Evolutionary conservation across 2,797 vertebrate species (phyloP), one percentile per base, ranked within the genome.

Genomic region (Sparus aurata): DNA sequence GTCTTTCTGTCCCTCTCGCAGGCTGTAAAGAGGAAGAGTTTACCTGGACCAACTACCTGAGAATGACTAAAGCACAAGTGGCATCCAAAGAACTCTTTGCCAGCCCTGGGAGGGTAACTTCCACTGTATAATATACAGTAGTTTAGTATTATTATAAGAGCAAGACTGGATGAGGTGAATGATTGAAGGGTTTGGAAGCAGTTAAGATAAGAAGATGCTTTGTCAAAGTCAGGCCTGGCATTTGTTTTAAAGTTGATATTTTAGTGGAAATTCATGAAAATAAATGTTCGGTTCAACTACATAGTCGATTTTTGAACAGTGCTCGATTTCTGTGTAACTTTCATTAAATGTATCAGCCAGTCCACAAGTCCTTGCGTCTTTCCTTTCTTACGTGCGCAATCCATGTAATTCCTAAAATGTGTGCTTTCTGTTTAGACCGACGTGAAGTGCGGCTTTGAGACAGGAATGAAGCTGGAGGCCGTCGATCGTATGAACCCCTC

Each of bases 401-500:
- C 41, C 2, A 2, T 25, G 12, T 64, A 2, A n/a, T 45, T 12
- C 53, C 15, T 76, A 38, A 75, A 50, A 22, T 61, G 22, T n/a
- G 25, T 23, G 17, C 47, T 65, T 83, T 77, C 50, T 92, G 46
- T 69, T 65, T 86, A 99, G 98, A 93, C 90, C 0, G 95, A 96
- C 58, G 91, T 93, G 64, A 96, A 96, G 25, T 94, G 95, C 17
- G 95, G 96, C 62, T 99, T 99, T 5, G 94, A 97, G 73, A 96
- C 97, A 79, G 98, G 98, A 85, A 98, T 97, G 96, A 99, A 99
- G 94, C 96, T 99, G 7, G 98, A 99, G 87, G 98, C 98, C 0
- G 98, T 99, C 10, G 98, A 99, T 86, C 97, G 98, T 46, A 99
- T 99, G 98, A 99, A 99, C 91, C 98, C 98, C 0, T 99, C 98